A percentile compares a stretch with the other conserved stretches of the same genome.
phyloP scores from a whole-genome alignment of 2,797 vertebrate genomes.

The Lacerta agilis region DNA sequence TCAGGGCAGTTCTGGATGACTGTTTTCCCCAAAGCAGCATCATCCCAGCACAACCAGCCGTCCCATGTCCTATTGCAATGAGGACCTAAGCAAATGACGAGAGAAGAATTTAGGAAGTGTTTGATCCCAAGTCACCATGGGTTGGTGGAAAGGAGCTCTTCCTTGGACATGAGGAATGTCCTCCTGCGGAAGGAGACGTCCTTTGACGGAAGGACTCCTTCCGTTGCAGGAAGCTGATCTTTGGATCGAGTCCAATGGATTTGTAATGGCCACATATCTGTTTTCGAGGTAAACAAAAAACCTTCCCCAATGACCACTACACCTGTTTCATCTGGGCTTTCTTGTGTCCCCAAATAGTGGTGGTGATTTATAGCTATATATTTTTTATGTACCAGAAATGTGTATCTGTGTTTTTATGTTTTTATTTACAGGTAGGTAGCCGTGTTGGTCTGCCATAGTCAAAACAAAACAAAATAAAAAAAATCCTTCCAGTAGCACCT shows the following conservation, averaged over 20 bases:
- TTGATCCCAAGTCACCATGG: not conserved
- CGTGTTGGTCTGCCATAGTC: too few relatives aligned
- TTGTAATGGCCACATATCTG: not conserved
- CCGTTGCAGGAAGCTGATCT: not conserved
- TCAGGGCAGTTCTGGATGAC: slow-evolving; percentile 93
- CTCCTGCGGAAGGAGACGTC: not conserved
- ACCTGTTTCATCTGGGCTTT: not conserved
- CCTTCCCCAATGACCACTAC: too few relatives aligned
- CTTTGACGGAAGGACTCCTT: not conserved
- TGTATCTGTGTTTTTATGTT: too few relatives aligned
- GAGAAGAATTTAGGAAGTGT: slow-evolving; percentile 8
- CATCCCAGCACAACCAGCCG: slow-evolving; percentile 97
- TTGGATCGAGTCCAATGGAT: not conserved
- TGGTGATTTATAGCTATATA: too few relatives aligned
- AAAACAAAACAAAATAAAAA: too few relatives aligned
- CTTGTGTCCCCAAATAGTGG: too few relatives aligned
- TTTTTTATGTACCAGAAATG: too few relatives aligned
- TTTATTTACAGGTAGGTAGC: too few relatives aligned
- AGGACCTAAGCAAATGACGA: slow-evolving; percentile 71
- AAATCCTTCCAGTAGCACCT: too few relatives aligned
- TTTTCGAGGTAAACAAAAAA: not conserved
- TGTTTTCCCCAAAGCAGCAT: slow-evolving; percentile 82
- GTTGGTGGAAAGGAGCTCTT: not conserved
- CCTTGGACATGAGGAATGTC: too few relatives aligned
- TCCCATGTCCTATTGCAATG: slow-evolving; percentile 97